Evolutionary conservation across 2,113 vertebrate genomes (phyloP), one percentile per base, ranked within the genome.

Genomic region (Lipophrys pholis): DNA sequence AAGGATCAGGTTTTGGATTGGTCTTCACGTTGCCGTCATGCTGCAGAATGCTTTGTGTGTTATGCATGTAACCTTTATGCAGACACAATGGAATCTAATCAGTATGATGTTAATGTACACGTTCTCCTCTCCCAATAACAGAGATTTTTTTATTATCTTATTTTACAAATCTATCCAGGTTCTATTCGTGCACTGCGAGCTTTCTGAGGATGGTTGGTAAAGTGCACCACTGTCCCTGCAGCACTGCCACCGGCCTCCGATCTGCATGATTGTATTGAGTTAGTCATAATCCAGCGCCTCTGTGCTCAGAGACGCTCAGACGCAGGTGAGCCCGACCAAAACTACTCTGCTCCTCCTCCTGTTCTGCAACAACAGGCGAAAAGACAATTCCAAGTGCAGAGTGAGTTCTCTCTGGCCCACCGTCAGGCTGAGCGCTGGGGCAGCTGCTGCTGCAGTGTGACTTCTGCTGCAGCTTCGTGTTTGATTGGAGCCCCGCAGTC

Each of bases 211-310:
- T 42, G 14, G 5, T 69, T 48, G 56, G 17, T 46, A 63, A 78
- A 7, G 41, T 10, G 43, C 5, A 11, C 16, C 16, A 5, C 21
- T 30, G 21, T 30, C 21, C 21, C 21, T 4, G 6, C 63, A 40
- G 61, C 21, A 35, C 55, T 51, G 58, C 21, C 48, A 59, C 63
- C 21, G 21, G 21, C 21, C 21, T 30, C 2, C 21, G 56, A 57
- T 69, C 55, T 73, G 60, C 59, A 70, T 63, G 52, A 54, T 67
- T 65, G 52, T 62, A 59, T 53, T 14, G 38, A 78, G 10, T 75
- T 55, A 59, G 52, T 78, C 58, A 78, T 64, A 61, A 56, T 60
- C 54, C 53, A 38, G 58, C 52, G 62, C 48, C 16, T 57, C 55
- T 9, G 5, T 66, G 49, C 59, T 14, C 50, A 67, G 62, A 55